Percentiles rank a stretch among this genome's conserved stretches.
These are phyloP conservation scores for Hippocampus zosterae DNA, from an alignment of 2,113 vertebrate species.

Conservation along the genomic window DNA sequence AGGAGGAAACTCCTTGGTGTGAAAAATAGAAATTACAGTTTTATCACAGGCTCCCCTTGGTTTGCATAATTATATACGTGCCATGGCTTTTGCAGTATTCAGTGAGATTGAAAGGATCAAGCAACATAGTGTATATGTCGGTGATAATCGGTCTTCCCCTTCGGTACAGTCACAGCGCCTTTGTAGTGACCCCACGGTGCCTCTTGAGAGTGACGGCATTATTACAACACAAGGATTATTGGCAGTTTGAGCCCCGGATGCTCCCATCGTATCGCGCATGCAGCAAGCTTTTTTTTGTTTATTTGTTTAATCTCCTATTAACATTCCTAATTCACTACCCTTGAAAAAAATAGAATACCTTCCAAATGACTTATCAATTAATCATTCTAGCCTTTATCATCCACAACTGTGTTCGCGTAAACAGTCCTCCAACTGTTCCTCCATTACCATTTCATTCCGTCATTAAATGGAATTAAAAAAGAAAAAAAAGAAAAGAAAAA, in stretches of 20 bases:
- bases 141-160: not conserved
- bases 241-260: not conserved
- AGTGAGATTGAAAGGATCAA: not conserved
- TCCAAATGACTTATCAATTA: conserved; percentile 1
- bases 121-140: not conserved
- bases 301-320: not conserved
- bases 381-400: not conserved
- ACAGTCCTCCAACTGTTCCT: not conserved
- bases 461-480: conserved; percentile 36
- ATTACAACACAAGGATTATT: not conserved
- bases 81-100: no score
- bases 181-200: not conserved
- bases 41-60: no score
- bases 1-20: no score
- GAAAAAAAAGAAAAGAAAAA: not conserved
- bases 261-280: not conserved
- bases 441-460: conserved; percentile 27
- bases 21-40: no score
- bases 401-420: not conserved
- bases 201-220: not conserved
- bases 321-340: not conserved
- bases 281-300: not conserved
- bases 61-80: no score
- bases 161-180: not conserved
- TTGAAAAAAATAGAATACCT: not conserved